Base-by-base conservation (phyloP, 2,797 vertebrate species). In the Epinephelus malabaricus region DNA sequence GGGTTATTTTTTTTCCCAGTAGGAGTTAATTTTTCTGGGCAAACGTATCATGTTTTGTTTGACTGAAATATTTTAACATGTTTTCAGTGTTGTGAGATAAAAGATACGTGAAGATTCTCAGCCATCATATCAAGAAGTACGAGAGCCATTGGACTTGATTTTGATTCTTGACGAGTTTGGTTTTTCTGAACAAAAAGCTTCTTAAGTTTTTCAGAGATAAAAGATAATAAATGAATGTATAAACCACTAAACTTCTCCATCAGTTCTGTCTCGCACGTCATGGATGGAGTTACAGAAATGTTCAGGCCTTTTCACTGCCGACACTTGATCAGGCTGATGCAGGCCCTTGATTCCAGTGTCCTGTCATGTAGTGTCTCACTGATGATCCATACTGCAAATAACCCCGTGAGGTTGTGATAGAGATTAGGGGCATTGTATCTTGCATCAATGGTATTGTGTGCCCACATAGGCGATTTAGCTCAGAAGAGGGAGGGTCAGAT, bases 381-480 rank as follows among this genome's bases (percentile, higher is more conserved):
- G 53, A 51, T 60, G 43, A 85, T 70, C 61, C 73, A 69, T 38
- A 61, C 46, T 59, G 53, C 30, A 78, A 64, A 83, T 30, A 21
- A 46, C 9, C 67, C 59, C 54, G 62, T 76, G 60, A 72, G 55
- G 38, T 17, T 73, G 46, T 72, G 46, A 83, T 46, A 18, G 65
- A 79, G 82, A 83, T 89, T 90, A 72, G 69, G 56, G 82, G n/a
- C 81, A 78, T 55, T 47, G n/a, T 30, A 47, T 80, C 56, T 68
- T 59, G 38, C 60, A 75, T 72, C 75, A 66, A 38, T 14, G 67
- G 40, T 66, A 81, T 69, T 77, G 68, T 62, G 54, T 51, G 13
- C 18, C 74, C 14, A 59, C 72, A 86, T 75, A 38, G 66, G 25
- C 17, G 47, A 74, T 3, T 83, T 64, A 73, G 46, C 40, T 74